These are phyloP conservation scores for Lepetodrilus schrolli DNA, from an alignment of 2,888 invertebrate genomes.

Conservation along the genomic window DNA sequence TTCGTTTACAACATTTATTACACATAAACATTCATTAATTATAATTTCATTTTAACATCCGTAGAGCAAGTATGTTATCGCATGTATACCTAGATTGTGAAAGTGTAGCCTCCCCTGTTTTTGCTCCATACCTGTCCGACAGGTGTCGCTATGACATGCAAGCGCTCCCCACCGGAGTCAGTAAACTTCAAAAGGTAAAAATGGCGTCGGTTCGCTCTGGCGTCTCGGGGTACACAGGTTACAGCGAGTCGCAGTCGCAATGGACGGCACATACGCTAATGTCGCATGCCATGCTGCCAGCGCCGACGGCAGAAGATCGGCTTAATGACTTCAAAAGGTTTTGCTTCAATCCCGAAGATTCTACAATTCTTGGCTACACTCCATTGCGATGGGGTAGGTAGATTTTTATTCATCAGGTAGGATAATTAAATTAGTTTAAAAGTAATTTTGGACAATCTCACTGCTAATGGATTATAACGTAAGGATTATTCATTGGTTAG, in stretches of 20 bases:
- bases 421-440: too few species aligned
- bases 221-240: not conserved
- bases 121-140: constrained; percentile 10
- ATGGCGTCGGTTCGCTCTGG: constrained; percentile 35
- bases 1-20: too few species aligned
- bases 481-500: too few species aligned
- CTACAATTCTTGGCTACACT: not conserved
- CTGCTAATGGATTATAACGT: too few species aligned
- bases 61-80: too few species aligned
- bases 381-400: constrained; percentile 1
- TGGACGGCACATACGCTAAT: constrained; percentile 13
- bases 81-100: too few species aligned
- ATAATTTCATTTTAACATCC: too few species aligned
- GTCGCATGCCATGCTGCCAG: constrained; percentile 12
- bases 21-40: too few species aligned
- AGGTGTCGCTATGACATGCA: constrained; percentile 13
- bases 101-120: too few species aligned
- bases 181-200: constrained; percentile 25
- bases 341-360: not conserved
- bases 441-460: too few species aligned
- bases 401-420: not conserved
- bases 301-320: not conserved
- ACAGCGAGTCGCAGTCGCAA: constrained; percentile 15
- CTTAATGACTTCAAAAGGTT: constrained; percentile 9
- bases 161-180: constrained; percentile 24